Base-by-base conservation (phyloP, 2,113 vertebrate species). In the Limnothrissa miodon region DNA sequence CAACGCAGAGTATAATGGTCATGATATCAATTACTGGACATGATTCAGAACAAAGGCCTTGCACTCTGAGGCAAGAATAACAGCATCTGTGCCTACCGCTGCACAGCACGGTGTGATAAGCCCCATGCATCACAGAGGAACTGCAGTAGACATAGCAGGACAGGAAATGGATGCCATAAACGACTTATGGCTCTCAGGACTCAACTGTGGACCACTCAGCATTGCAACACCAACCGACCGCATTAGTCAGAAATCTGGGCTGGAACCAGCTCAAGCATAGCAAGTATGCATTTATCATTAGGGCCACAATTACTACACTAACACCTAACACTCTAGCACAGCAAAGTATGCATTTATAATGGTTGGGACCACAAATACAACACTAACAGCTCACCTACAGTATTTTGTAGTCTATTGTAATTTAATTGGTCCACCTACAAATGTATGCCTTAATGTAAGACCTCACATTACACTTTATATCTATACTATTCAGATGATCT, bases 191-290 rank as follows among this genome's bases (percentile, higher is more conserved):
- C n/a, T 62, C 59, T 29, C 66, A 39, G 66, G 3, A 15, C 66
- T 74, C 5, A 74, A 62, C 1, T 74, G 66, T 74, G 66, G 29
- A 74, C 9, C 15, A 36, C 25, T 36, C 9, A 33, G 29, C 36
- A 74, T 74, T 74, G 66, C 66, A 39, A 74, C 66, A 74, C 29
- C 10, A 2, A 74, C 29, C 33, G 29, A 74, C 36, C 66, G 66
- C 66, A 74, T 74, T 74, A 74, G 66, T 74, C 66, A 15, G 29
- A 39, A 36, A 74, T 74, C 66, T 74, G 66, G 66, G 10, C 66
- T 74, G 66, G 25, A 36, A 74, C 17, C 25, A 74, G 66, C 15
- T 74, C 66, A 74, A 74, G 66, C 66, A 29, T 17, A 17, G 66
- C 33, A 36, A 74, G 66, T 74, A 13, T 74, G 66, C 66, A 74